Evolutionary conservation across 2,888 invertebrate species (phyloP).

Genomic region (Himalopsyche kuldschensis): DNA sequence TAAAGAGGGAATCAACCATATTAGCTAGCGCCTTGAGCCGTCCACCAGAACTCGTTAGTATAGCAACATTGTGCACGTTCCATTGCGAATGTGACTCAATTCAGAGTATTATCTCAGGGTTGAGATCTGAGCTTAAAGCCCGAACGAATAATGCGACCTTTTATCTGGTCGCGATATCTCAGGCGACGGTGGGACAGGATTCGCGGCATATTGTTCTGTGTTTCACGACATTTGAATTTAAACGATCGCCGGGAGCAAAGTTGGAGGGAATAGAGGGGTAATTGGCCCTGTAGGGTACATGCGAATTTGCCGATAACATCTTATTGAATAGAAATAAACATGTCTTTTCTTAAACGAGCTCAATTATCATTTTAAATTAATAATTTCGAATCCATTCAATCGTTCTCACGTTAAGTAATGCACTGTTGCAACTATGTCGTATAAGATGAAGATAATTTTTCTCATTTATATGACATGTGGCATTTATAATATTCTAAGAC

Average conservation of each 20-base stretch:
- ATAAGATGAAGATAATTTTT: too few species aligned
- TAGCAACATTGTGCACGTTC: not conserved
- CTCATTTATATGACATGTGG: too few species aligned
- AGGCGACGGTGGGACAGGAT: constrained; percentile 18
- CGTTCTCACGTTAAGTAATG: too few species aligned
- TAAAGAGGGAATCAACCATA: too few species aligned
- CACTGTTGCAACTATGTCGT: too few species aligned
- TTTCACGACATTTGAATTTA: constrained; percentile 40
- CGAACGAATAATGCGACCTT: constrained; percentile 30
- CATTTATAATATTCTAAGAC: too few species aligned
- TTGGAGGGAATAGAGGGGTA: constrained; percentile 3
- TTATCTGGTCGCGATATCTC: constrained; percentile 35
- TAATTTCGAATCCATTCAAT: too few species aligned
- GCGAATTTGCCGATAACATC: not conserved
- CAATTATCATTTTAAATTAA: too few species aligned
- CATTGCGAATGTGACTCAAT: not conserved
- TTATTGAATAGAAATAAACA: not conserved
- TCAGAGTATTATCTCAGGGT: not conserved
- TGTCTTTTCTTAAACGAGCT: too few species aligned
- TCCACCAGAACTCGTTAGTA: not conserved
- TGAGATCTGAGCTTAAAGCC: not conserved
- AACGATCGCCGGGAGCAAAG: constrained; percentile 18
- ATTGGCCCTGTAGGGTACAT: constrained; percentile 6
- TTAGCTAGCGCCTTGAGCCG: not conserved
- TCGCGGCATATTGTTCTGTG: constrained; percentile 36